Base-by-base conservation (phyloP, 1,140 invertebrate species). In the Chymomyza costata region DNA sequence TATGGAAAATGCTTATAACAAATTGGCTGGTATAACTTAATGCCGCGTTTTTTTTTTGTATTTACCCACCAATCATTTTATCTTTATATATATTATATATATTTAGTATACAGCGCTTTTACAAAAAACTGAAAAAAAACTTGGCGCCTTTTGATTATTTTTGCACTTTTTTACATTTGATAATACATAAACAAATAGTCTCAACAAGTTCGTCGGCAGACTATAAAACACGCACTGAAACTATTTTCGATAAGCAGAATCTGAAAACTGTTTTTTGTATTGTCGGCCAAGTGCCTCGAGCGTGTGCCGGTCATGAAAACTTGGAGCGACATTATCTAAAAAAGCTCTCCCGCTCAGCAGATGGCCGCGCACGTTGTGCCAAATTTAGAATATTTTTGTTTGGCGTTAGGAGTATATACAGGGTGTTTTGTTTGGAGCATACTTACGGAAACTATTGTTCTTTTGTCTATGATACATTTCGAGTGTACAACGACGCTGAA, bases 401-500 rank as follows among this genome's bases (percentile, higher is more conserved):
- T 14, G 14, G 8, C 21, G 3, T 8, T 25, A n/a, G n/a, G n/a
- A n/a, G n/a, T n/a, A 6, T 38, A 15, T 64, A 74, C 69, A 74
- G 69, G 69, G 69, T 74, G 69, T 11, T 35, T 17, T 18, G 1
- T 16, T 28, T 3, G 11, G 11, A 34, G n/a, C 3, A 10, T 14
- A 90, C 89, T 90, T 87, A 97, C 95, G 93, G 80, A 97, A 95
- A 39, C 90, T 91, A 65, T 94, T 94, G 14, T 91, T 90, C 10
- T 93, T 91, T 64, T 96, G 91, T 52, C 94, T 89, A 81, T 92
- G 91, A 71, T 96, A 96, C 90, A 96, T 94, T 86, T 97, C 95
- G 10, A 95, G 90, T 69, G 93, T 95, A n/a, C 94, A 94, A 83
- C 95, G 94, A 49, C 95, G 88, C 86, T 97, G 95, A 0, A 97